Evolutionary conservation across 2,113 vertebrate species (phyloP).

Genomic region (Protobothrops flavoviridis): DNA sequence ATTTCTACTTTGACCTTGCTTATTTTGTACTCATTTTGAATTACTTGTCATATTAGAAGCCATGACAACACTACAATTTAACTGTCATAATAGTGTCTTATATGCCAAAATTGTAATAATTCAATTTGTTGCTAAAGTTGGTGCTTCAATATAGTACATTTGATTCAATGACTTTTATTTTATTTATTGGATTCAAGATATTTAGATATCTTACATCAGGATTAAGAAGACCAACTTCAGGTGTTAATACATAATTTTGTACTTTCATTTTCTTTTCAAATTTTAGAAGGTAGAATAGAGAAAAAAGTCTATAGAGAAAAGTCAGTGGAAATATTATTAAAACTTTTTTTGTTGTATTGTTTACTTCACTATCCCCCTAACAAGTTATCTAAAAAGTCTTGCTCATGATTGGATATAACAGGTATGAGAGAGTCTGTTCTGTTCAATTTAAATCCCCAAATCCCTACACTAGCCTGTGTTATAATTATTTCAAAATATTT

Average conservation of each 20-base stretch:
- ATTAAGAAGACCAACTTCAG: not conserved
- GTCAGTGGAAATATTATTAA: not conserved
- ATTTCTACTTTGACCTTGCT: not conserved
- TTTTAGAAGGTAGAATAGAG: not conserved
- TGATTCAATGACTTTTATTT: not conserved
- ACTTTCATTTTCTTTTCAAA: not conserved
- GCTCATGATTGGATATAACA: not conserved
- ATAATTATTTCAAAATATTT: not conserved
- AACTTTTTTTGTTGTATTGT: not conserved
- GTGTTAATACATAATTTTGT: not conserved
- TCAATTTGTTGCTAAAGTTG: not conserved
- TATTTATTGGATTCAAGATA: not conserved
- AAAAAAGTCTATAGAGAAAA: not conserved
- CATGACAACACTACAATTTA: constrained; percentile 14
- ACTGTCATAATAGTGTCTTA: constrained; percentile 8
- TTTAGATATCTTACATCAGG: not conserved
- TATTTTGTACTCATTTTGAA: constrained; percentile 6
- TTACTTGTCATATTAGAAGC: not conserved
- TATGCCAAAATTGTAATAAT: constrained; percentile 9
- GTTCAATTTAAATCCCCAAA: not conserved
- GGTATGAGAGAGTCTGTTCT: not conserved
- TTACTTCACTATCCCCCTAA: not conserved
- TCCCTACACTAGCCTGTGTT: not conserved
- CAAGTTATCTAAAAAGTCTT: not conserved
- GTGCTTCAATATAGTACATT: not conserved